Base-by-base conservation (phyloP, 1,140 invertebrate genomes). In the Pseudobourletiella spinata region DNA sequence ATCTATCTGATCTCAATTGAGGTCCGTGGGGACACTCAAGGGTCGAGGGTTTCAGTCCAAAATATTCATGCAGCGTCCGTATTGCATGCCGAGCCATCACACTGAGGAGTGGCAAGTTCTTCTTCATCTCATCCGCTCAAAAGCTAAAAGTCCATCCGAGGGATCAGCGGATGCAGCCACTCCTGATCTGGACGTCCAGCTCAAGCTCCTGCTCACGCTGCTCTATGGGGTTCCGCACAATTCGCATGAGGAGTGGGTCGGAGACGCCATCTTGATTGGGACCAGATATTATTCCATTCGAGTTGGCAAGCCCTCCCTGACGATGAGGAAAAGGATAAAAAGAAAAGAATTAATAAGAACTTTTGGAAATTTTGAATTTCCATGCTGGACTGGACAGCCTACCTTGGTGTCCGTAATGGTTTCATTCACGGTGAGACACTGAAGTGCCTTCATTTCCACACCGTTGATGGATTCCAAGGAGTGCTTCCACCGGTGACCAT, bases 381-480 rank as follows among this genome's bases (percentile, higher is more conserved):
- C 6, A 39, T 39, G n/a, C 35, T 11, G 8, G 35, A 11, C 8
- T 39, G 35, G 35, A 26, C 14, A 57, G 24, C 25, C 2, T 63
- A 66, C 64, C 54, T 67, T 67, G 18, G 65, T 67, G 24, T 67
- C 65, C 22, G 59, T 39, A 43, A 57, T 58, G 15, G 48, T 29
- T n/a, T 56, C 39, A 56, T 42, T 52, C 14, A 26, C 32, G 44
- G 61, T 50, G 18, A 58, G 18, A 20, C 51, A 39, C 29, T 64
- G 61, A 11, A 64, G 32, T 22, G 60, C 62, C 59, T 67, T 67
- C 66, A 67, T 67, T 22, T 67, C 66, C 20, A 67, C 66, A 48
- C 61, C 44, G 46, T 64, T 67, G 18, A 67, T 48, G 30, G 56
- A 61, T 43, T 67, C 62, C 29, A 64, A 26, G 3, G 61, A 61